Evolutionary conservation across 2,113 vertebrate genomes (phyloP), one percentile per base, ranked within the genome.

Genomic region (Onychostoma macrolepis): DNA sequence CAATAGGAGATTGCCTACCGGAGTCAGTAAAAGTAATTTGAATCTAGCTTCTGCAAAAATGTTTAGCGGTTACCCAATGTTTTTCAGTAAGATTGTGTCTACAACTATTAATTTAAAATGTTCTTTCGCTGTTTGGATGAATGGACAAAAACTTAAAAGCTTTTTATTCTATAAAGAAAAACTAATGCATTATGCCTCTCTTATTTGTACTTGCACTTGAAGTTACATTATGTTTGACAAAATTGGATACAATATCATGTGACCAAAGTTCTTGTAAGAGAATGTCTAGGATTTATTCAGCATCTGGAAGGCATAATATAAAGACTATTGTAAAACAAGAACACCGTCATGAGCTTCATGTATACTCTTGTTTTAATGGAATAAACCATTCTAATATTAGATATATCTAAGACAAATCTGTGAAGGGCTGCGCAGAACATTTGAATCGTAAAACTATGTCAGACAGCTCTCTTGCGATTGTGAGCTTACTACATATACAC

Each of bases 401-500:
- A 26, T 4, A 75, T 21, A 7, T 69, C 30, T 19, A 69, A 36
- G 28, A 33, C 30, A 36, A 50, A 50, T 17, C 48, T 50, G 45
- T 48, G 15, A 69, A 33, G 4, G 17, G 53, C 17, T 61, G 56
- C n/a, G n/a, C 65, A 71, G 30, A 71, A 19, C 30, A 71, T 71
- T 8, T 67, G 63, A 30, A 67, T 33, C 6, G 19, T 69, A 33
- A 69, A 69, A 69, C 17, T 36, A 33, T 36, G 28, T 33, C 4
- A 2, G 28, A 19, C 65, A 36, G 26, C 13, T 67, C 26, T 30
- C 13, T 7, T 17, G 63, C 2, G 19, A 53, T 53, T 53, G 50
- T 53, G 50, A 36, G 24, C 19, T 38, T 38, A 75, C 33, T 67
- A 43, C 79, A 87, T 43, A 72, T 85, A 72, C 48, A 84, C 33